Conservation (phyloP, 1,140 invertebrate genomes). For the Berghia stephanieae region DNA sequence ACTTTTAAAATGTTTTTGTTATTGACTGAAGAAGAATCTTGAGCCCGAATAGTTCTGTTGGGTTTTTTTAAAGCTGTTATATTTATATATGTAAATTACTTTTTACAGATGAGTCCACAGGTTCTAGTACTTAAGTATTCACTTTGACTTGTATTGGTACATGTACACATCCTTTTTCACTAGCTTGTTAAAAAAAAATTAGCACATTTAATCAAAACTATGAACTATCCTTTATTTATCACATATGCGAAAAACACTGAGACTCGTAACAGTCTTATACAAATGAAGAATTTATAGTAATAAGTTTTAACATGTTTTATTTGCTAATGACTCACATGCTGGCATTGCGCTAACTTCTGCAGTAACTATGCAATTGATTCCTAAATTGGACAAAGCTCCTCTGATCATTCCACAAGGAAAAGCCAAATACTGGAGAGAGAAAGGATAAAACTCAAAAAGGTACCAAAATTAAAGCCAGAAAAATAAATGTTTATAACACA, state of each 20-base stretch:
- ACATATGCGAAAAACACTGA: not conserved
- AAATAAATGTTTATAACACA: no score
- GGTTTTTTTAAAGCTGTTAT: no score
- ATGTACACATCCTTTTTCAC: no score
- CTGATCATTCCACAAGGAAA: constrained; percentile 95
- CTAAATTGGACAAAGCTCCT: constrained; percentile 93
- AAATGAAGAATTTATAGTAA: not conserved
- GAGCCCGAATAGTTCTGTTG: no score
- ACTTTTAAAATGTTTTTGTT: no score
- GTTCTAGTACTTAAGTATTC: no score
- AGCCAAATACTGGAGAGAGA: constrained; percentile 80
- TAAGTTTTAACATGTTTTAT: not conserved
- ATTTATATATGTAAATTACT: no score
- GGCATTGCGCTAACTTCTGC: constrained; percentile 93
- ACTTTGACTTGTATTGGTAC: no score
- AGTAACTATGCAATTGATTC: constrained; percentile 92
- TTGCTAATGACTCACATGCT: constrained; percentile 77
- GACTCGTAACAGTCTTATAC: not conserved
- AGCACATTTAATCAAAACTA: not conserved
- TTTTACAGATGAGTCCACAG: no score
- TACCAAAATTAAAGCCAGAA: not conserved
- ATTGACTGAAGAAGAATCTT: no score
- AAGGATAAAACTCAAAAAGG: not conserved
- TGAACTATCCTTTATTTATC: not conserved
- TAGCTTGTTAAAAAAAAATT: no score